Evolutionary conservation across 2,113 vertebrate genomes (phyloP), one percentile per base, ranked within the genome.

Genomic region (Oreochromis niloticus): DNA sequence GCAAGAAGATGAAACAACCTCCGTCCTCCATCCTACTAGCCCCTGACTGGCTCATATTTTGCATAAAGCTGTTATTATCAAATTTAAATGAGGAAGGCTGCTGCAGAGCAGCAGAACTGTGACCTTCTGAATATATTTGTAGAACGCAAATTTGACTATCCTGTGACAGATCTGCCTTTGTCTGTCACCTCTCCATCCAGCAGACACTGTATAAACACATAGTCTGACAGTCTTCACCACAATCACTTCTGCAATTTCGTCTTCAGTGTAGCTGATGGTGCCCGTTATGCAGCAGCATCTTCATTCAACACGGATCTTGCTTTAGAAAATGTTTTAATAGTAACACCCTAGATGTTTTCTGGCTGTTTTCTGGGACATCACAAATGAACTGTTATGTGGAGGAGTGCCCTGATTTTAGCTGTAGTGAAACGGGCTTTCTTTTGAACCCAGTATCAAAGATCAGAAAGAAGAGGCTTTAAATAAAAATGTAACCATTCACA

Each of bases 121-220:
- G 95, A 96, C 94, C 95, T 96, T 94, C 91, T 93, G 91, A 95
- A 94, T 94, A 91, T 93, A 93, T 95, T 94, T 92, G 92, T 91
- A 83, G 87, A 92, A 92, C 86, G 79, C 86, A 94, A 89, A 92
- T 92, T 84, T 91, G 91, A 94, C 89, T 86, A 91, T 91, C 90
- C 87, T 54, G 92, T 94, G 95, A 94, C 91, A 91, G 93, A 93
- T 92, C 89, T 88, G 85, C 61, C 93, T 90, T 85, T 41, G 61
- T 91, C 85, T 90, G 87, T 90, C 93, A 91, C 87, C 88, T 90
- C 79, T 73, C 83, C 87, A 86, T 73, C 83, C 84, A 90, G 86
- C 88, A 87, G 81, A 90, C 88, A 30, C 82, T 68, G 54, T 87
- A 80, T 63, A 79, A 85, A 89, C 90, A 84, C 30, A 9, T 30